phyloP scores from a whole-genome alignment of 2,888 invertebrate species.

The Erebia palarica region DNA sequence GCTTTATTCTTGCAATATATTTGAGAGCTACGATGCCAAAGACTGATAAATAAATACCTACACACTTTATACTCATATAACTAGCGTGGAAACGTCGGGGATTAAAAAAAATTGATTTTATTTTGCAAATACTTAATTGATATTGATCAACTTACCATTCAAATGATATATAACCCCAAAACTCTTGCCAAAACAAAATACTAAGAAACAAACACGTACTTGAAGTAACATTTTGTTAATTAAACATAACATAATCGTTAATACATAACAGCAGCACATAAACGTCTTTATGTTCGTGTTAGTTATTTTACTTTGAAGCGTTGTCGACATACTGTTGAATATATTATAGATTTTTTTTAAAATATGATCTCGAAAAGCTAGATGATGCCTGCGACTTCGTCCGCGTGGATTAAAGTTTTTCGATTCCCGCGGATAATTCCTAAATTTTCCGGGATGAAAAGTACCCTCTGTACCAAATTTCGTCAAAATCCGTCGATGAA shows the following conservation, averaged over 20 bases:
- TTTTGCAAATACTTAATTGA: not conserved
- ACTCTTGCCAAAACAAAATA: not conserved
- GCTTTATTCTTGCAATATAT: no score
- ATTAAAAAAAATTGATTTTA: not conserved
- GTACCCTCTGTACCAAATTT: no score
- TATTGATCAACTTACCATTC: not conserved
- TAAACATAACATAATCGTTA: not conserved
- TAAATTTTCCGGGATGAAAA: no score
- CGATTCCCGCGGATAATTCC: no score
- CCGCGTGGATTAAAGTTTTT: no score
- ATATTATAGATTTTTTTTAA: not conserved
- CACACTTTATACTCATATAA: no score
- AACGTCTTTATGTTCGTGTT: not conserved
- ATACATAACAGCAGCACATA: not conserved
- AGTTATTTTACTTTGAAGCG: not conserved
- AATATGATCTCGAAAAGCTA: no score
- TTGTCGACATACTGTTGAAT: not conserved
- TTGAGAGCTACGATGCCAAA: no score
- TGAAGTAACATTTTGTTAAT: not conserved
- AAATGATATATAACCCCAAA: constrained; percentile 15
- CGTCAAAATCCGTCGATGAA: no score
- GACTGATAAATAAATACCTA: no score
- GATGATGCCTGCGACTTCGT: no score
- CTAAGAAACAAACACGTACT: not conserved
- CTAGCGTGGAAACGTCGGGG: no score